Evolutionary conservation across 2,113 vertebrate genomes (phyloP), one percentile per base, ranked within the genome.

Genomic region (Piprites chloris): DNA sequence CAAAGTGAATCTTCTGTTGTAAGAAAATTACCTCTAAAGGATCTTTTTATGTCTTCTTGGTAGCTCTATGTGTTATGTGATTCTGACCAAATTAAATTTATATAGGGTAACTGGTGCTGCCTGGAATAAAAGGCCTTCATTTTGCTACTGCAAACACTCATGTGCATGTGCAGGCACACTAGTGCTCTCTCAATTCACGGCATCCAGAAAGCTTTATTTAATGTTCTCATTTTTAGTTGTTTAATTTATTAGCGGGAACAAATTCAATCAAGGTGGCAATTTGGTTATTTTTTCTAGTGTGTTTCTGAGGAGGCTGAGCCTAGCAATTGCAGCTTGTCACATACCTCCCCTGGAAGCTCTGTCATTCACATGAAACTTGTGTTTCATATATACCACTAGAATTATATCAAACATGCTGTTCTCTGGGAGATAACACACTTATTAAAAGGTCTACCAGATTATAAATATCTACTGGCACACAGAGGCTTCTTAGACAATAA

Each of bases 361-460:
- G 4, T 32, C 49, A 44, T 83, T 90, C 74, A 73, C 27, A 9
- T 69, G 65, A 76, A 95, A 87, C 65, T 52, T 75, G 71, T 72
- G 68, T 82, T 93, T 86, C 52, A 55, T 86, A 41, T 76, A 56
- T 94, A 90, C 93, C 93, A 74, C 65, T 93, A 90, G 93, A 80
- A 91, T 95, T 74, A 21, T 50, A 89, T 93, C 58, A 95, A 92
- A 78, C 94, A 84, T 55, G 35, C 72, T 95, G 95, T 94, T 97
- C 37, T 96, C 41, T 87, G 44, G 30, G 59, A 96, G 95, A 95
- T 96, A 96, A 71, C 49, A 73, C n/a, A 62, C n/a, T 93, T 80
- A 71, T 50, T 90, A 62, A 76, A 87, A 94, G 89, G 41, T 87
- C 82, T 44, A 82, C 21, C 63, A 89, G 94, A 84, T 96, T 97